Conservation (phyloP, 2,888 invertebrate species). For the Leptinotarsa rubiginosa region DNA sequence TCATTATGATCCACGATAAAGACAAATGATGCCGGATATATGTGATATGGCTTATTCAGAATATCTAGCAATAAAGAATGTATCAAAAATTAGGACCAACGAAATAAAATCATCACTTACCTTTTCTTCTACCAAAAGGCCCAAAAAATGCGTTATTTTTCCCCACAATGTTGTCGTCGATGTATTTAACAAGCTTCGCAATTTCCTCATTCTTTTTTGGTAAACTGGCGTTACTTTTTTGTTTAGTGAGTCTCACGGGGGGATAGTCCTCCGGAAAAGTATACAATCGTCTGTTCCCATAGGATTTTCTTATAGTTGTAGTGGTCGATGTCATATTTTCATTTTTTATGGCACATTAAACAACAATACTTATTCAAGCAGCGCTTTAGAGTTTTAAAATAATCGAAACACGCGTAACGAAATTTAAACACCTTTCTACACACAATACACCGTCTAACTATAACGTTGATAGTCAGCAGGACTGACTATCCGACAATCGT, state of each 20-base stretch:
- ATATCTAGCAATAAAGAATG: not conserved
- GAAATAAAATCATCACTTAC: conserved; percentile 65
- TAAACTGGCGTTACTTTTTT: conserved; percentile 58
- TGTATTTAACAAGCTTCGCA: conserved; percentile 79
- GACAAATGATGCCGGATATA: not conserved
- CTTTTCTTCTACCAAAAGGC: conserved; percentile 85
- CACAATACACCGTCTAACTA: not conserved
- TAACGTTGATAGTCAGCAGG: conserved; percentile 21
- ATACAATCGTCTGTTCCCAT: conserved; percentile 64
- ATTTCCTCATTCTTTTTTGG: conserved; percentile 75
- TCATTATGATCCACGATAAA: not conserved
- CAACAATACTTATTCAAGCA: conserved; percentile 18
- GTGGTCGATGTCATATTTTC: conserved; percentile 63
- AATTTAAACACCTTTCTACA: not conserved
- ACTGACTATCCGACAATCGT: conserved; percentile 8
- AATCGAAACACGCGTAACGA: conserved; percentile 8
- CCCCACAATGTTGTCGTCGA: conserved; percentile 85
- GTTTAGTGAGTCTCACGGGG: conserved; percentile 59
- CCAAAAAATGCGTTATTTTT: conserved; percentile 84
- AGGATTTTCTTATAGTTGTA: conserved; percentile 65
- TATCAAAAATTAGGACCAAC: not conserved
- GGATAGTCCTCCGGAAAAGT: conserved; percentile 65
- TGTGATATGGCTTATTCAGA: not conserved
- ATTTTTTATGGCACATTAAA: conserved; percentile 45
- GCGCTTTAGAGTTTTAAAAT: not conserved